These are phyloP conservation scores for Heliconius aoede DNA, from an alignment of 2,888 invertebrate genomes.

Conservation along the genomic window DNA sequence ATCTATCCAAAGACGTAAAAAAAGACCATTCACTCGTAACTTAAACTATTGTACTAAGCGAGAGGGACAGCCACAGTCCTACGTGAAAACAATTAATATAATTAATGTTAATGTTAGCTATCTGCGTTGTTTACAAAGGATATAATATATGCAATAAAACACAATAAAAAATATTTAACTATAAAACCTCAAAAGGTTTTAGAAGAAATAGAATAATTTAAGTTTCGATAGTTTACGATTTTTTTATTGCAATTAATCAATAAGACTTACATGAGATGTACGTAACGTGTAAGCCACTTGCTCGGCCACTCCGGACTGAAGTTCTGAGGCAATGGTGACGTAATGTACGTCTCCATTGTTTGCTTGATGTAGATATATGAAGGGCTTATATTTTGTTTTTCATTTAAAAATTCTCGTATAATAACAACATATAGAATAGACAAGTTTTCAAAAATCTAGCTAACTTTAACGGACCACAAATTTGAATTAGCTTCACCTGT, in stretches of 20 bases:
- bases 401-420: neutral
- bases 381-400: neutral
- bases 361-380: slow-evolving; percentile 26
- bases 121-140: slow-evolving; percentile 21
- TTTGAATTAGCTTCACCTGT: too few relatives aligned
- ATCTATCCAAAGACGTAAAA: neutral
- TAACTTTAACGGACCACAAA: too few relatives aligned
- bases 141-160: neutral
- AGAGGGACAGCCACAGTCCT: slow-evolving; percentile 1
- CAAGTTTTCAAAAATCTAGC: too few relatives aligned
- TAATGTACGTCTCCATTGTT: slow-evolving; percentile 2
- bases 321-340: slow-evolving; percentile 37
- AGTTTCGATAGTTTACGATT: neutral
- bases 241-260: slow-evolving; percentile 25
- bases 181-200: neutral
- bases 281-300: slow-evolving; percentile 46
- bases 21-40: neutral
- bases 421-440: neutral
- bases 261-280: slow-evolving; percentile 48
- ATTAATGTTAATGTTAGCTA: slow-evolving; percentile 12
- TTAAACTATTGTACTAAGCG: neutral
- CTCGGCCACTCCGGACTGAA: slow-evolving; percentile 47
- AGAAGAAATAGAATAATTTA: neutral
- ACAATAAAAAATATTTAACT: neutral
- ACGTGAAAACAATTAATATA: slow-evolving; percentile 7